Conservation (phyloP, 2,797 vertebrate species). For the Thalassophryne amazonica region DNA sequence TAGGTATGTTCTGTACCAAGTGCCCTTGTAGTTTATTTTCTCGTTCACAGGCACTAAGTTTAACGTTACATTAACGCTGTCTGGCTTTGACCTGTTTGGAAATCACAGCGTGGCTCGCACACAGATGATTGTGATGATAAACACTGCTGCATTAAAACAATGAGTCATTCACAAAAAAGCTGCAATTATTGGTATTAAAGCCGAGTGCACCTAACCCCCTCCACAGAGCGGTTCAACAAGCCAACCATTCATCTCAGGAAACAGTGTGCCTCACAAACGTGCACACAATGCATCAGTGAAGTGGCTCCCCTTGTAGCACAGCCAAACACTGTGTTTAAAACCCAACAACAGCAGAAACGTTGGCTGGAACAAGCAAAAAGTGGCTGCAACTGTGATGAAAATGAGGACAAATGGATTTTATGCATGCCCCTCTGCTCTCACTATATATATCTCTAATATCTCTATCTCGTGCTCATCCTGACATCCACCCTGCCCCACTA, state of each 20-base stretch:
- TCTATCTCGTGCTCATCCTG: slow-evolving; percentile 8
- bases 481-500: slow-evolving; percentile 9
- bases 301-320: slow-evolving; percentile 42
- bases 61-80: too few species aligned
- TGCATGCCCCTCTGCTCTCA: slow-evolving; percentile 15
- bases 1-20: too few species aligned
- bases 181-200: slow-evolving; percentile 74
- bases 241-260: slow-evolving; percentile 50
- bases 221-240: slow-evolving; percentile 45
- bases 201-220: slow-evolving; percentile 38
- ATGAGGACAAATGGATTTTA: slow-evolving; percentile 43
- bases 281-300: slow-evolving; percentile 29
- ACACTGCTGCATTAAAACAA: slow-evolving; percentile 71
- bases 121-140: slow-evolving; percentile 60
- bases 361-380: slow-evolving; percentile 16
- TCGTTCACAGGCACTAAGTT: too few species aligned
- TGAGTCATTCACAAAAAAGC: slow-evolving; percentile 60
- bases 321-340: slow-evolving; percentile 9
- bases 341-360: neutral
- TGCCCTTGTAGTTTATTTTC: too few species aligned
- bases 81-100: slow-evolving; percentile 1
- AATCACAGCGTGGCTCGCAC: neutral
- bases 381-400: slow-evolving; percentile 2
- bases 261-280: slow-evolving; percentile 21
- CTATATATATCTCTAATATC: slow-evolving; percentile 11